Evolutionary conservation across 2,113 vertebrate species (phyloP).

Genomic region (Lates calcarifer): DNA sequence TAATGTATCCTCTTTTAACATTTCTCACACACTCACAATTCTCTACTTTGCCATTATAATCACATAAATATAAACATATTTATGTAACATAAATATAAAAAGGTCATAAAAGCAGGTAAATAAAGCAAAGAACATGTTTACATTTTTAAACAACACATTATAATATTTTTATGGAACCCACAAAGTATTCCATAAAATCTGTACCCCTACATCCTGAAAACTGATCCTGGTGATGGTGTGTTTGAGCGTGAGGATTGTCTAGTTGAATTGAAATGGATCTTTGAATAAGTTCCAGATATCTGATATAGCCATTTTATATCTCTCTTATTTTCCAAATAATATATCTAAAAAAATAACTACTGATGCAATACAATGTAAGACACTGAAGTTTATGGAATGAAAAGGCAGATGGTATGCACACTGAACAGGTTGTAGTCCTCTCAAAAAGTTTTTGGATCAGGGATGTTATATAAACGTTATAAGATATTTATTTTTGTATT

Average conservation of each 20-base stretch:
- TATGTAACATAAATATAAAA: background rate
- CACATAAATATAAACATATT: background rate
- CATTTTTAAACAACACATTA: background rate
- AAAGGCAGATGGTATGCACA: background rate
- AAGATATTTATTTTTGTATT: background rate
- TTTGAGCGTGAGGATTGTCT: background rate
- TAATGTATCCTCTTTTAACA: background rate
- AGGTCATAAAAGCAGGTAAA: background rate
- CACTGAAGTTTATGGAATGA: slow-evolving; percentile 7
- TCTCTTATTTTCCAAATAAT: background rate
- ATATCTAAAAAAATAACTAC: background rate
- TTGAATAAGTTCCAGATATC: background rate
- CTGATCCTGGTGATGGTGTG: background rate
- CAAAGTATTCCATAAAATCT: background rate
- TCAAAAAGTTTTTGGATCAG: background rate
- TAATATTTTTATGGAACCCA: background rate
- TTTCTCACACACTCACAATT: background rate
- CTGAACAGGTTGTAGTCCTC: background rate
- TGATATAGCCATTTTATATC: background rate
- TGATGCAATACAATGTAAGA: slow-evolving; percentile 41
- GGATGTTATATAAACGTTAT: background rate
- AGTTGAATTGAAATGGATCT: background rate
- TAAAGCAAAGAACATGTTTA: background rate
- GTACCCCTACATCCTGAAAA: background rate
- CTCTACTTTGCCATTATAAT: background rate